Conservation (phyloP, 1,140 invertebrate species). For the Nylanderia fulva region DNA sequence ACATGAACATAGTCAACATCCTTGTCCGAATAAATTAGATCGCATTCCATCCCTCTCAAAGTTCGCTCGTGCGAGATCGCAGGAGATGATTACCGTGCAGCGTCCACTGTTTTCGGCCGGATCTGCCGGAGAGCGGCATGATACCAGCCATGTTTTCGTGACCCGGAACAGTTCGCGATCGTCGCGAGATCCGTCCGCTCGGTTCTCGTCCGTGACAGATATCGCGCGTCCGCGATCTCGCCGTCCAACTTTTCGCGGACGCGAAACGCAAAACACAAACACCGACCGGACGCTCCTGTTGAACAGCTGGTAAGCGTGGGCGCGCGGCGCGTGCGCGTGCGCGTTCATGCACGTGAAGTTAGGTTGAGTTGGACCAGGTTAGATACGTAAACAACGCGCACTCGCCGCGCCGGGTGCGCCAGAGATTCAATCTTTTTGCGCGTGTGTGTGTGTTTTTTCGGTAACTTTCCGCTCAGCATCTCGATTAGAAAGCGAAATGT, state of each 20-base stretch:
- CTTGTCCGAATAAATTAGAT: background rate
- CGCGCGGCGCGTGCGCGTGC: slow-evolving; percentile 20
- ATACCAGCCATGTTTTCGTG: slow-evolving; percentile 81
- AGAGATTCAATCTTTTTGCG: slow-evolving; percentile 20
- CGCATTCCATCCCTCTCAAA: background rate
- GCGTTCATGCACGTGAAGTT: background rate
- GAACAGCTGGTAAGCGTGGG: slow-evolving; percentile 35
- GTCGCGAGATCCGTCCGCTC: background rate
- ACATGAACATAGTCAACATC: background rate
- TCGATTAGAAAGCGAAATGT: background rate
- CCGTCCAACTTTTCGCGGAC: background rate
- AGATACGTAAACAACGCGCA: slow-evolving; percentile 21
- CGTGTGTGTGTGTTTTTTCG: background rate
- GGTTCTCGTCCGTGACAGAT: background rate
- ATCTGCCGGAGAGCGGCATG: slow-evolving; percentile 81
- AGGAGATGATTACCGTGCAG: slow-evolving; percentile 82
- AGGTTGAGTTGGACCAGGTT: slow-evolving; percentile 1
- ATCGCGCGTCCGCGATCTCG: background rate
- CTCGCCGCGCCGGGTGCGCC: background rate
- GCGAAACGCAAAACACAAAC: background rate
- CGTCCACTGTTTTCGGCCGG: slow-evolving; percentile 85
- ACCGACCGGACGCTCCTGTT: slow-evolving; percentile 26
- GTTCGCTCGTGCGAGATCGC: background rate
- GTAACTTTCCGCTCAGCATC: no score
- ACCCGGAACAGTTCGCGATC: background rate